A percentile compares a stretch with the other conserved stretches of the same genome.
These are phyloP conservation scores for Disparrhopalites patrizii DNA, from an alignment of 2,888 invertebrate species.

Conservation along the genomic window DNA sequence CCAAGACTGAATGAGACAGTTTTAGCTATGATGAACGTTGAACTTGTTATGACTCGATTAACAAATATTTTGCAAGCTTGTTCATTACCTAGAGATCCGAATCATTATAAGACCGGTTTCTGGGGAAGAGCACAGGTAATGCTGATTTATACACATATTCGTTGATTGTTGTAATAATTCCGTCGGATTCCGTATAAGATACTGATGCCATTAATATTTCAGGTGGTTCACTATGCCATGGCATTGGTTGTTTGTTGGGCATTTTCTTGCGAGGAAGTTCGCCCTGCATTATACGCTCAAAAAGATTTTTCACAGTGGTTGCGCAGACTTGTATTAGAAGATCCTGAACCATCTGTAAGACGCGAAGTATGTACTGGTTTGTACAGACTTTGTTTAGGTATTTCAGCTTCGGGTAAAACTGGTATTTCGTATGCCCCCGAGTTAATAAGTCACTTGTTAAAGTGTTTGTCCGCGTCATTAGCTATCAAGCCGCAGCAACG, in stretches of 20 bases:
- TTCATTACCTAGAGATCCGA: constrained; percentile 70
- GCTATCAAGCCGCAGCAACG: constrained; percentile 67
- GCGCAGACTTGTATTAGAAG: constrained; percentile 78
- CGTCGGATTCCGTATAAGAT: constrained; percentile 17
- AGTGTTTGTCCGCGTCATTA: constrained; percentile 77
- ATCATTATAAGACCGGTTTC: constrained; percentile 84
- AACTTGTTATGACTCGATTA: constrained; percentile 74
- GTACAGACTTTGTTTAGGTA: constrained; percentile 78
- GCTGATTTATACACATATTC: neutral
- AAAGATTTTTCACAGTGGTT: constrained; percentile 70
- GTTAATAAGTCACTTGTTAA: constrained; percentile 74
- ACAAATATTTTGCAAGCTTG: constrained; percentile 85
- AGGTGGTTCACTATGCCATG: constrained; percentile 87
- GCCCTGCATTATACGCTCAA: constrained; percentile 70
- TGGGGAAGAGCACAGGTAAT: constrained; percentile 82
- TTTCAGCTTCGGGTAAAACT: constrained; percentile 53
- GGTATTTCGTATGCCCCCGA: constrained; percentile 53
- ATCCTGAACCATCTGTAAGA: constrained; percentile 85
- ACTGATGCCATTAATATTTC: constrained; percentile 31
- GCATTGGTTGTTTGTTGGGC: constrained; percentile 89
- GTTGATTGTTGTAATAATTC: too few species aligned
- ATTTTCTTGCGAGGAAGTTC: constrained; percentile 76
- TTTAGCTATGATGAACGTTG: constrained; percentile 78
- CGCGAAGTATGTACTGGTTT: constrained; percentile 88
- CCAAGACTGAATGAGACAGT: constrained; percentile 69